Conservation (phyloP, 2,113 vertebrate species). For the Euleptes europaea region DNA sequence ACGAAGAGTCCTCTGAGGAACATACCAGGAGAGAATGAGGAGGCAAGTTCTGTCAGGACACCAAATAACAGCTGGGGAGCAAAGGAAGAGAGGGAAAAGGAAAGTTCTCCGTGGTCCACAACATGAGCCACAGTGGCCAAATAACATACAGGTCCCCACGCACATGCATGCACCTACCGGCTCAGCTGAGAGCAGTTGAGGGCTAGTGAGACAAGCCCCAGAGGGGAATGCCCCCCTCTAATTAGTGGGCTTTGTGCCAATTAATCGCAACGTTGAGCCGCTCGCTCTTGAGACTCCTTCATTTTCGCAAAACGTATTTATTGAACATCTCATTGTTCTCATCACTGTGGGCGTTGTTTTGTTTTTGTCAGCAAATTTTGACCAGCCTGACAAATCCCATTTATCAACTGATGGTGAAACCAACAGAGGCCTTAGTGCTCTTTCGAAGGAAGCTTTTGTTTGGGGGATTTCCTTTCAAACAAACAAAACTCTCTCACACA, state of each 20-base stretch:
- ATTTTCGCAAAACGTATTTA: conserved; percentile 27
- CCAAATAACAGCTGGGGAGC: not conserved
- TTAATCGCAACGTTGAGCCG: not conserved
- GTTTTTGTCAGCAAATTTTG: conserved; percentile 41
- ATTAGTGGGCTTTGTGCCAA: not conserved
- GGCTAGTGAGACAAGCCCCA: not conserved
- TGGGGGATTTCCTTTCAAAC: not conserved
- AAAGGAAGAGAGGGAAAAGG: not conserved
- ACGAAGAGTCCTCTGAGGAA: no score
- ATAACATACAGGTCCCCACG: no score
- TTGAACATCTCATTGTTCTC: conserved; percentile 30
- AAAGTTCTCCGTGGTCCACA: no score
- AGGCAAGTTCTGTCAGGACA: not conserved
- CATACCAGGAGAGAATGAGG: no score
- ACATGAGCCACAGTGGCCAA: no score
- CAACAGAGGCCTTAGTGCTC: conserved; percentile 6
- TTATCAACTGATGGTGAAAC: conserved; percentile 10
- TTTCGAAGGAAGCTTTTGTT: conserved; percentile 11
- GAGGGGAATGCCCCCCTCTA: not conserved
- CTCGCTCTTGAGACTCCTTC: not conserved
- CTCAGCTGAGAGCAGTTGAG: no score
- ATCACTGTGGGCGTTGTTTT: conserved; percentile 23
- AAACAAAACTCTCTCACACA: conserved; percentile 19
- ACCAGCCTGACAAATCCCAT: conserved; percentile 38
- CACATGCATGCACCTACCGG: no score